Evolutionary conservation across 2,797 vertebrate genomes (phyloP).

Genomic region (Protosalanx chinensis): DNA sequence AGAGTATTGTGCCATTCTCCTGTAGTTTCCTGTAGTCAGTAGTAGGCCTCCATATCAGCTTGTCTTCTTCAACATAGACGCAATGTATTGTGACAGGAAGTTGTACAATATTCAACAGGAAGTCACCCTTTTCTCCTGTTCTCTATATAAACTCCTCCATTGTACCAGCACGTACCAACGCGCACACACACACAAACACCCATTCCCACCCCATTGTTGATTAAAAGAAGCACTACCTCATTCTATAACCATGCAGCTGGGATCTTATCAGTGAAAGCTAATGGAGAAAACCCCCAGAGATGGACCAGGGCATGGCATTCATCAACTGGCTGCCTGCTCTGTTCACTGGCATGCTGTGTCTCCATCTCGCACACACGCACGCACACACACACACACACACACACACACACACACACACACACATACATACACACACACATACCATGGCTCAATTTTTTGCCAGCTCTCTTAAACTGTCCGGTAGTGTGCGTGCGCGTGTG

Average conservation of each 20-base stretch:
- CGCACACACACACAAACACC: conserved; percentile 5
- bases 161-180: conserved; percentile 47
- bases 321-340: background rate
- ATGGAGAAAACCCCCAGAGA: conserved; percentile 6
- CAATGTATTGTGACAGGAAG: conserved; percentile 57
- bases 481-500: background rate
- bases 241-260: conserved; percentile 7
- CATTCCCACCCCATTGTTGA: background rate
- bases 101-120: conserved; percentile 64
- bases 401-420: background rate
- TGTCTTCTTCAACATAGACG: conserved; percentile 27
- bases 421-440: background rate
- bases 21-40: too few relatives aligned
- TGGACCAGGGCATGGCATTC: background rate
- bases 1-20: background rate
- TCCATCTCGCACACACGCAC: background rate
- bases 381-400: background rate
- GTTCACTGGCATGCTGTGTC: background rate
- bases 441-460: background rate
- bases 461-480: conserved; percentile 2
- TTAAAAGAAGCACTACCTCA: conserved; percentile 3
- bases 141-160: conserved; percentile 37
- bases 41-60: background rate
- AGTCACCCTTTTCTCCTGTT: conserved; percentile 56
- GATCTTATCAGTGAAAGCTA: background rate